A percentile compares a stretch with the other conserved stretches of the same genome.
Conservation (phyloP, 37 sponge, comb jelly and placozoan species). For the Ianthella basta region DNA sequence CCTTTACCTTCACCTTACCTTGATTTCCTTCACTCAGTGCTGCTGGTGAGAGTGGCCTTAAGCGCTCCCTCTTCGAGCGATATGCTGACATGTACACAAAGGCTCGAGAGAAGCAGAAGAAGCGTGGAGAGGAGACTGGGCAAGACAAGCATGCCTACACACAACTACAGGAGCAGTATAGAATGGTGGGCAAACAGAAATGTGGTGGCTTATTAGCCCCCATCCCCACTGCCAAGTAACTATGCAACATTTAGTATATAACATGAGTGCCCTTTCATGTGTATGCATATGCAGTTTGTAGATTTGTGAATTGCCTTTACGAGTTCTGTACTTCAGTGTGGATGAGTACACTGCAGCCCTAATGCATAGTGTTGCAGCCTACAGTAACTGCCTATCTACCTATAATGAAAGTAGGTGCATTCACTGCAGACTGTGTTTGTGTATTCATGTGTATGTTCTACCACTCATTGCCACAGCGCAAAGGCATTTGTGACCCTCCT, state of each 20-base stretch:
- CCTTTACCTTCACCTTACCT: too few relatives aligned
- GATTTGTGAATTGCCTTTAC: too few relatives aligned
- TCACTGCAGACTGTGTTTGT: too few relatives aligned
- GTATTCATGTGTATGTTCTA: too few relatives aligned
- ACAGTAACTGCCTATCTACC: too few relatives aligned
- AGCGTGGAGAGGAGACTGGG: background rate
- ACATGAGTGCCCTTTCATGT: too few relatives aligned
- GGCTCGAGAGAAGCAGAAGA: background rate
- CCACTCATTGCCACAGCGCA: constrained; percentile 5
- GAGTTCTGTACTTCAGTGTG: too few relatives aligned
- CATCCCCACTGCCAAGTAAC: background rate
- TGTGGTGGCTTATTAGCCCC: background rate
- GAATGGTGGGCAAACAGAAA: constrained; percentile 45
- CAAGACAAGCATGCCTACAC: background rate
- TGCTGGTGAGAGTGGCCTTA: constrained; percentile 56
- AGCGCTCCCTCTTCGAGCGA: constrained; percentile 62
- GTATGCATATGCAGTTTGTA: too few relatives aligned
- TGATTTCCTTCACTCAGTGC: background rate
- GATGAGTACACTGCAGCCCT: too few relatives aligned
- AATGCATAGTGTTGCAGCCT: too few relatives aligned
- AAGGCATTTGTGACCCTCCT: constrained; percentile 47
- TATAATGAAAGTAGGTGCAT: too few relatives aligned
- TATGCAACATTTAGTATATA: background rate
- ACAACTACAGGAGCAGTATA: constrained; percentile 49
- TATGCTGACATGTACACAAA: constrained; percentile 48